These are phyloP conservation scores for Hemiscyllium ocellatum DNA, from an alignment of 2,113 vertebrate species.

Conservation along the genomic window DNA sequence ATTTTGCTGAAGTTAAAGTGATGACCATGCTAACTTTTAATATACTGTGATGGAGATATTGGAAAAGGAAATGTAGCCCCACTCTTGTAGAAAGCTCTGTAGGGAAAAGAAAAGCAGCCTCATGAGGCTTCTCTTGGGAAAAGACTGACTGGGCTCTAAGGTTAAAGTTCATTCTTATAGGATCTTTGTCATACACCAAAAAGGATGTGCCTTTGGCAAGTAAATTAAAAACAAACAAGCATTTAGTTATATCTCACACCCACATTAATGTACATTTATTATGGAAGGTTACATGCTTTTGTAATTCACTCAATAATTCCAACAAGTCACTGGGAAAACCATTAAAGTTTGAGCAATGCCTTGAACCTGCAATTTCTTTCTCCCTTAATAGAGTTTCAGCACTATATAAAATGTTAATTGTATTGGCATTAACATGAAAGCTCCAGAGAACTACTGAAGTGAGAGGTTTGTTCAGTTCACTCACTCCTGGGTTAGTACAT, in stretches of 20 bases:
- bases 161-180: neutral
- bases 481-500: neutral
- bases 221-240: conserved; percentile 14
- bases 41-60: neutral
- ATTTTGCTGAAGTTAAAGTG: neutral
- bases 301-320: neutral
- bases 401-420: neutral
- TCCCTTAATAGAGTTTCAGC: neutral
- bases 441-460: neutral
- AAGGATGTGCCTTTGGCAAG: neutral
- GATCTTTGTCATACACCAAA: neutral
- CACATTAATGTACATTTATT: neutral
- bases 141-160: neutral
- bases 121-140: neutral
- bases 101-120: no score
- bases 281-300: neutral
- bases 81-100: no score
- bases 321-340: neutral
- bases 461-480: neutral
- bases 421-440: neutral
- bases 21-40: neutral
- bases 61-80: neutral
- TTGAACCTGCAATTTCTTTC: neutral
- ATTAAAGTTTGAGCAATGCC: neutral
- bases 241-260: conserved; percentile 22